Base-by-base conservation (phyloP, 2,888 invertebrate genomes). In the Lasioglossum leucozonium region DNA sequence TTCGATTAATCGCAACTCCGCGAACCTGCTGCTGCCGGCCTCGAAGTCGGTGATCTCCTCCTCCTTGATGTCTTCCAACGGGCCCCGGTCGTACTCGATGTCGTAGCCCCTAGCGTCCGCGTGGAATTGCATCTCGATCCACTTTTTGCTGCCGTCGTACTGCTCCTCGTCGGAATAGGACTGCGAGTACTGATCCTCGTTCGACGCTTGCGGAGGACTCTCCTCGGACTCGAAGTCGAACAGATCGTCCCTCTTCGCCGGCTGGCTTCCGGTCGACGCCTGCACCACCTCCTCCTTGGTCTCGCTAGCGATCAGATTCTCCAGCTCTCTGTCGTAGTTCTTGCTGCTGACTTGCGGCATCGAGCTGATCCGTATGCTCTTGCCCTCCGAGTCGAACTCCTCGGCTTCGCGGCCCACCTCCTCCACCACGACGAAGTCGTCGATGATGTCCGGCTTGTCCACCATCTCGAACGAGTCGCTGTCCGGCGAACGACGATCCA, bases 41-140 rank as follows among this genome's bases (percentile, higher is more conserved):
- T 98, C 98, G 93, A 98, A 97, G 93, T 98, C 98, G 76, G 98
- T 98, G 93, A 97, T 96, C 95, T 99, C 99, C 95, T 99, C 98
- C 94, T 98, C 98, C 95, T 98, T 98, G 69, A 98, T 98, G 92
- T 99, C 98, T 95, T 98, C 98, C 65, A 98, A 95, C 6, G 98
- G 97, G 26, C 98, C 97, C 84, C 98, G 96, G 92, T 98, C 98
- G 87, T 97, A 97, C 88, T 98, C 98, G 93, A 98, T 97, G 81
- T 97, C 97, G 92, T 97, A 97, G 0, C 96, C 96, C 2, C 96
- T 95, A 0, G 96, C 95, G 85, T 96, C 96, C 91, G 97, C 97
- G 95, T 97, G 97, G 93, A 98, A 97, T 90, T 98, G 98, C 97
- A 98, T 98, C 95, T 98, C 98, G 78, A 98, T 97, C 98, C 98